Base-by-base conservation (phyloP, 2,113 vertebrate species). In the Lamprologus lemairii region DNA sequence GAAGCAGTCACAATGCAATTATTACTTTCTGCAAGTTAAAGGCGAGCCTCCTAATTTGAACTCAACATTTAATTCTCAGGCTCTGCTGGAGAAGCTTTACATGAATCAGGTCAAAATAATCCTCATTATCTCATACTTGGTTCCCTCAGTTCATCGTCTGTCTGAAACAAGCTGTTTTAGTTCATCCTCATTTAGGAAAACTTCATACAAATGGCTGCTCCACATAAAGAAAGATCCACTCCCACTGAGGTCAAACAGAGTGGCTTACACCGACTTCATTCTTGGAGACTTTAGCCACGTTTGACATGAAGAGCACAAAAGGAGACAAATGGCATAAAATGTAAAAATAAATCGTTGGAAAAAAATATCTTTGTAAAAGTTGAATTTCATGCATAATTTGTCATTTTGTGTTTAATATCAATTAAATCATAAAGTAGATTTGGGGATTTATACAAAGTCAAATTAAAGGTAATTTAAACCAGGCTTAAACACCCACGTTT, bases 21-120 rank as follows among this genome's bases (percentile, higher is more conserved):
- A 21, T 68, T n/a, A 37, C 33, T 37, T 37, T 8, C 33, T 65
- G 33, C 19, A 68, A 13, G 60, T 65, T 65, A 35, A n/a, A 65
- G 31, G 6, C 0, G 6, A 65, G 33, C 19, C 60, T 37, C 2
- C 10, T 5, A 0, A 21, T 40, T 68, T 37, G 7, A 21, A 37
- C 63, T 68, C 1, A n/a, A 40, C 14, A 68, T 68, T 68, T 8
- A 21, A 40, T 21, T 0, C 63, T 68, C 11, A 21, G 0, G 7
- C 63, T 21, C 63, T 21, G 19, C 19, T 40, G 33, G 7, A 68
- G 33, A 1, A 68, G 63, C 63, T 5, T 68, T 21, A 21, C 63
- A 40, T 13, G 63, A 68, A 37, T 65, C 60, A 37, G 33, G 9
- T 37, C 0, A 65, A 65, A 65, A n/a, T 37, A 21, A 40, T 40